phyloP scores from a whole-genome alignment of 2,888 invertebrate species.

The Itoplectis maculator region DNA sequence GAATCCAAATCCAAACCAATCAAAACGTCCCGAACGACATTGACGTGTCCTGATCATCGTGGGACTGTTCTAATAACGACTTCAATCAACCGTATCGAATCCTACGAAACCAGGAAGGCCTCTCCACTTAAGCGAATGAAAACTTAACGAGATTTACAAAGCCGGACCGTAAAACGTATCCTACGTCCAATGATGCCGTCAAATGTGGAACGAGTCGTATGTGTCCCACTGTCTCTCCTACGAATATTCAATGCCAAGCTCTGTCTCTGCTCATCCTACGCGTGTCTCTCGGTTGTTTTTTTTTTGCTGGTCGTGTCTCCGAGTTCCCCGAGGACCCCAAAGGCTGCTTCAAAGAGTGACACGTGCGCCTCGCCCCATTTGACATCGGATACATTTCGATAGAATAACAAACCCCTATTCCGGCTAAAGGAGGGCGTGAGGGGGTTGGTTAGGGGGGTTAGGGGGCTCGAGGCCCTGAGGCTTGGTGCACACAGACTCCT shows the following conservation, averaged over 20 bases:
- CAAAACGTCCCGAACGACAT: too few species aligned
- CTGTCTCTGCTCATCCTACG: constrained; percentile 18
- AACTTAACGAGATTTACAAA: constrained; percentile 80
- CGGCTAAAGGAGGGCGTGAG: constrained; percentile 29
- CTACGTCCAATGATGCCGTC: too few species aligned
- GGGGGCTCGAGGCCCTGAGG: constrained; percentile 56
- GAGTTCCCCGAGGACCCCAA: constrained; percentile 64
- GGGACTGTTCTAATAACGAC: constrained; percentile 32
- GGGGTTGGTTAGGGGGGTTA: too few species aligned
- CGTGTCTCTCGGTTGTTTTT: too few species aligned
- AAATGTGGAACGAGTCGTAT: too few species aligned
- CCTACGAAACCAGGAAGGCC: too few species aligned
- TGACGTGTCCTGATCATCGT: constrained; percentile 8
- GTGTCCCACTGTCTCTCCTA: too few species aligned
- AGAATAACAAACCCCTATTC: constrained; percentile 77
- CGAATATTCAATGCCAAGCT: constrained; percentile 55
- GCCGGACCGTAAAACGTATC: constrained; percentile 70
- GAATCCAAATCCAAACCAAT: too few species aligned
- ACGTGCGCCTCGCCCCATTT: constrained; percentile 76
- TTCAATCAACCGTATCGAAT: constrained; percentile 39
- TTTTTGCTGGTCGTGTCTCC: constrained; percentile 56
- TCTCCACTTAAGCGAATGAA: constrained; percentile 80
- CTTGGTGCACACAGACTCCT: constrained; percentile 20
- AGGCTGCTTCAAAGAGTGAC: constrained; percentile 75
- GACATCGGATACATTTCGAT: constrained; percentile 81